Evolutionary conservation across 1,140 invertebrate species (phyloP).

Genomic region (Lasioglossum albipes): DNA sequence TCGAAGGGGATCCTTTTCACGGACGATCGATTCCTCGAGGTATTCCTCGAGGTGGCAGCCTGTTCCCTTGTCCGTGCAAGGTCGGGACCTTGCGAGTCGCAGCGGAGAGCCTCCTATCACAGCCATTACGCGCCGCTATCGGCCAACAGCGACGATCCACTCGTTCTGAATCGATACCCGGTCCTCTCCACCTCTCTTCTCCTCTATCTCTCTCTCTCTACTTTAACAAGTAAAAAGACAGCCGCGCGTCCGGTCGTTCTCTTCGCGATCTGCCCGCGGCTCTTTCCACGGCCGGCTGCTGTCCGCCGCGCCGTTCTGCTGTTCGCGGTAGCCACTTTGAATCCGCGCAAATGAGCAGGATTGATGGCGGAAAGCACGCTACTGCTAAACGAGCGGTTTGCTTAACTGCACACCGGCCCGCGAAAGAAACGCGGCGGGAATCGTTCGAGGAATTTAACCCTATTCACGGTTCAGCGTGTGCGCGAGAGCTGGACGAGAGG

Average conservation of each 20-base stretch:
- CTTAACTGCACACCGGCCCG: constrained; percentile 15
- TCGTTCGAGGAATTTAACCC: constrained; percentile 7
- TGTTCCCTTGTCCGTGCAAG: constrained; percentile 42
- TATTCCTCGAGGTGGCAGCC: not conserved
- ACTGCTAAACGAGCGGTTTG: constrained; percentile 32
- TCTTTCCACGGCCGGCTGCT: not conserved
- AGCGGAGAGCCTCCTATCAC: constrained; percentile 15
- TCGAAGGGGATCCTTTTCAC: constrained; percentile 46
- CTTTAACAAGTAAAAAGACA: constrained; percentile 11
- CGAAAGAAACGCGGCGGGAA: not conserved
- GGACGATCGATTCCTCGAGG: constrained; percentile 42
- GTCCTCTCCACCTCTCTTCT: too few species aligned
- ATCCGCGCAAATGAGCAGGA: constrained; percentile 43
- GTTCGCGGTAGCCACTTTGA: constrained; percentile 24
- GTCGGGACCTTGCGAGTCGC: constrained; percentile 54
- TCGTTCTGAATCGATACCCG: constrained; percentile 14
- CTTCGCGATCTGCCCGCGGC: not conserved
- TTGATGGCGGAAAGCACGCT: constrained; percentile 37
- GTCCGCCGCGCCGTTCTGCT: not conserved
- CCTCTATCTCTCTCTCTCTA: too few species aligned
- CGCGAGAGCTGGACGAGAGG: not conserved
- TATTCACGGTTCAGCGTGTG: constrained; percentile 4
- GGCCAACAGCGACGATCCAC: constrained; percentile 29
- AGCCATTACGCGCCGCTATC: constrained; percentile 38
- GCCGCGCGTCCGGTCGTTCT: not conserved